Conservation (phyloP, 1,140 invertebrate genomes). For the Leptonema lineaticorne region DNA sequence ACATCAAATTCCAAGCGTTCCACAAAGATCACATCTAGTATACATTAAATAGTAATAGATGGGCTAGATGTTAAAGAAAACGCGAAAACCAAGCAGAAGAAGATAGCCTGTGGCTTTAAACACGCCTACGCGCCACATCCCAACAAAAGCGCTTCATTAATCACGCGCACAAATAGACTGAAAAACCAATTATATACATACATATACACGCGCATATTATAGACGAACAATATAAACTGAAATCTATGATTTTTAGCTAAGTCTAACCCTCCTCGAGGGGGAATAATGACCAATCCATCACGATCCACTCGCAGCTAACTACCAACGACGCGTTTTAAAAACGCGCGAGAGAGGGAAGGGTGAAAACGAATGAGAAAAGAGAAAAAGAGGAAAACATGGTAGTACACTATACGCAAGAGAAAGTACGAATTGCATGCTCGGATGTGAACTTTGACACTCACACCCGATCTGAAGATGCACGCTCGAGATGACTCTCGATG, state of each 20-base stretch:
- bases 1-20: too few relatives aligned
- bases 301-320: background rate
- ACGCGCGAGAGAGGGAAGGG: background rate
- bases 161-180: constrained; percentile 24
- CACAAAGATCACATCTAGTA: too few relatives aligned
- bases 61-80: too few relatives aligned
- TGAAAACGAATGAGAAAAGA: background rate
- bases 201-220: background rate
- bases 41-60: too few relatives aligned
- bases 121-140: constrained; percentile 11
- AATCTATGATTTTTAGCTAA: constrained; percentile 21
- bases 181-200: constrained; percentile 26
- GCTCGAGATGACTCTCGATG: constrained; percentile 26
- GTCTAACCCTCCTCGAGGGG: background rate
- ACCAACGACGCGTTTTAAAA: background rate
- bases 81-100: background rate
- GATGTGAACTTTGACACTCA: constrained; percentile 26
- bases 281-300: constrained; percentile 33
- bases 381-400: background rate
- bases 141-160: constrained; percentile 25
- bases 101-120: constrained; percentile 1
- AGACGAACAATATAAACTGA: too few relatives aligned
- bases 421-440: constrained; percentile 22
- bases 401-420: constrained; percentile 13
- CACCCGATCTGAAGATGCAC: constrained; percentile 33